Percentiles rank a stretch among this genome's conserved stretches.
These are phyloP conservation scores for Bombyx mandarina DNA, from an alignment of 1,140 invertebrate genomes.

Conservation along the genomic window DNA sequence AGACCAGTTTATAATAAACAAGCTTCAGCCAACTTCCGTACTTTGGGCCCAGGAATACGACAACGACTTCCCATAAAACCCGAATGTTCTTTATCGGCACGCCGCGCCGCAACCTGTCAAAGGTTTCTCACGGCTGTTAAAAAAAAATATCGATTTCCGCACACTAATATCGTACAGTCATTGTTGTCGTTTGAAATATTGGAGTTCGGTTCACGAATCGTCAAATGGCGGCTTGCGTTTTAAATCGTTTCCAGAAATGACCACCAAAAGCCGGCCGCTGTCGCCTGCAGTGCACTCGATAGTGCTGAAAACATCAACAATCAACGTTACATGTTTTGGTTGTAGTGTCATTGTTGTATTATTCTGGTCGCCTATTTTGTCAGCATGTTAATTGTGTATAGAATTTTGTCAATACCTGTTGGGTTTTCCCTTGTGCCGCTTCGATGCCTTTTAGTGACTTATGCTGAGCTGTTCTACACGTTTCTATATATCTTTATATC, in stretches of 20 bases:
- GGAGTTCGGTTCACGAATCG: slow-evolving; percentile 30
- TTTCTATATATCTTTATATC: too few species aligned
- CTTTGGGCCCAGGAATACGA: slow-evolving; percentile 3
- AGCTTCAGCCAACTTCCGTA: background rate
- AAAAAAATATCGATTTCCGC: slow-evolving; percentile 69
- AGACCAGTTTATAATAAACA: too few species aligned
- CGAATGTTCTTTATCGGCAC: slow-evolving; percentile 11
- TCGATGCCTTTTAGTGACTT: too few species aligned
- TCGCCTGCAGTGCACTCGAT: slow-evolving; percentile 41
- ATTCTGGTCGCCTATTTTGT: slow-evolving; percentile 30
- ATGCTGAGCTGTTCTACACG: too few species aligned
- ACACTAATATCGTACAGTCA: slow-evolving; percentile 61
- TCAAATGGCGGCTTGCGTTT: slow-evolving; percentile 37
- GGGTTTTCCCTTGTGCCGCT: background rate
- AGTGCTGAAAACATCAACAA: slow-evolving; percentile 61
- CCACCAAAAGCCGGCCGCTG: slow-evolving; percentile 42
- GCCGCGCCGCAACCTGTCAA: slow-evolving; percentile 44
- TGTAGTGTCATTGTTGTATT: slow-evolving; percentile 46
- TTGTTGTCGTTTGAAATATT: slow-evolving; percentile 62
- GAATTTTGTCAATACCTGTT: slow-evolving; percentile 28
- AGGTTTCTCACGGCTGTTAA: slow-evolving; percentile 50
- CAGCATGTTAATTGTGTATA: slow-evolving; percentile 37
- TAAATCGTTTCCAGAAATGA: slow-evolving; percentile 19
- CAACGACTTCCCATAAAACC: background rate
- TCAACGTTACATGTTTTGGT: slow-evolving; percentile 57